Evolutionary conservation across 1,140 invertebrate genomes (phyloP), one percentile per base, ranked within the genome.

Genomic region (Aphelinus certus): DNA sequence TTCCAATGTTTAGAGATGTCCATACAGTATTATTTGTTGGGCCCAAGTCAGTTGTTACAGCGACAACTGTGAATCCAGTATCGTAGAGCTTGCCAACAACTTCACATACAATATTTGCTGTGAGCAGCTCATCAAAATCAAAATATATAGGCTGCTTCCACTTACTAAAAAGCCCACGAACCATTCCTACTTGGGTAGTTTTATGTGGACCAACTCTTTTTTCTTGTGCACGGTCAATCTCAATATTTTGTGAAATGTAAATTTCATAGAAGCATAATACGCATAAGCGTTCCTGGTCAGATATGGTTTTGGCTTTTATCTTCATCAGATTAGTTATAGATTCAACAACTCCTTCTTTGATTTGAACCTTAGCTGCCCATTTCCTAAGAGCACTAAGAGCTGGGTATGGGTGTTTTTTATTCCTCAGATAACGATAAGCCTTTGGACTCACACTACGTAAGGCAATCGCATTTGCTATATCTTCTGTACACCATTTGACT

Each of bases 111-210:
- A 62, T 62, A 5, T 4, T 45, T 64, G 75, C 75, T 0, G 74
- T 83, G 75, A 87, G 80, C 10, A 56, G 1, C 7, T 65, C 70
- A 60, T 86, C 82, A 79, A 80, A 86, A 57, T 79, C 63, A 73
- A 78, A 81, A 60, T 78, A 84, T 7, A 86, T 67, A 0, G 80
- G 79, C 77, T 86, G 83, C 62, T 85, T 85, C 83, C 84, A 86
- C 2, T 79, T 80, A 6, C 42, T 45, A 66, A 78, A 65, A 9
- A 87, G 68, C 2, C 78, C 73, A n/a, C 76, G 47, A 26, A 58
- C 78, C 71, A 81, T 78, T 2, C 76, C 70, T 56, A 73, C 73
- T 65, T 80, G 76, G 1, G 47, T 45, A 9, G 51, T 58, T 60
- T 74, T 78, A 65, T 76, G 67, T 6, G 78, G 67, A 1, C 74